Evolutionary conservation across 2,113 vertebrate genomes (phyloP).

Genomic region (Anoura caudifer): DNA sequence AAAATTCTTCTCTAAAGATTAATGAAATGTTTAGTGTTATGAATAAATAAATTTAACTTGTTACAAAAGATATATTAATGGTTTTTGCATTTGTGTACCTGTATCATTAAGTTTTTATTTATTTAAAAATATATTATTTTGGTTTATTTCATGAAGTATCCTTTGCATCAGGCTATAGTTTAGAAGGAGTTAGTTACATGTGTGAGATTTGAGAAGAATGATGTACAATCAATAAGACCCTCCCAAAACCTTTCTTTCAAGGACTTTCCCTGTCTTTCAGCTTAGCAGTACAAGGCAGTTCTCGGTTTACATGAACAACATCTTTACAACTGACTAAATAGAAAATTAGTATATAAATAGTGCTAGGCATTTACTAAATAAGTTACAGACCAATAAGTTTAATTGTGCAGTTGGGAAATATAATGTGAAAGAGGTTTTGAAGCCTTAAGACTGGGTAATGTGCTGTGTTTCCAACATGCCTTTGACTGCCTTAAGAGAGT

Average conservation of each 20-base stretch:
- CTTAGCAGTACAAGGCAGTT: conserved; percentile 72
- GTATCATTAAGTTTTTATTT: too few relatives aligned
- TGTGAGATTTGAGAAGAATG: conserved; percentile 56
- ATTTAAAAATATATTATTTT: conserved; percentile 42
- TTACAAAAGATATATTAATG: too few relatives aligned
- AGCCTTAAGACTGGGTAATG: conserved; percentile 95
- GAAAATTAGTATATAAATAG: conserved; percentile 76
- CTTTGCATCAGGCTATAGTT: conserved; percentile 76
- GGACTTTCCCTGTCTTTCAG: conserved; percentile 43
- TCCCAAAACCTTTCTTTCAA: conserved; percentile 45
- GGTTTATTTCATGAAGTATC: conserved; percentile 76
- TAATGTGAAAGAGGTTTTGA: conserved; percentile 13
- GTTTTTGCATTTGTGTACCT: too few relatives aligned
- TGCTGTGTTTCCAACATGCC: conserved; percentile 98
- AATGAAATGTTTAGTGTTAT: too few relatives aligned
- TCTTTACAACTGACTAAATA: conserved; percentile 43
- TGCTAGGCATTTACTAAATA: conserved; percentile 68
- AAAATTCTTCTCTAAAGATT: too few relatives aligned
- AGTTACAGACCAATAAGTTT: conserved; percentile 64
- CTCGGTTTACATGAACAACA: conserved; percentile 66
- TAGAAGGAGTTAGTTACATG: conserved; percentile 62
- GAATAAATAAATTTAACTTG: too few relatives aligned
- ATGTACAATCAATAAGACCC: conserved; percentile 59
- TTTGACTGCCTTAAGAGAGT: conserved; percentile 95
- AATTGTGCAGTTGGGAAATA: conserved; percentile 60